Percentiles rank a stretch among this genome's conserved stretches.
phyloP scores from a whole-genome alignment of 2,797 vertebrate genomes.

The Enteromius thamalakanensis region DNA sequence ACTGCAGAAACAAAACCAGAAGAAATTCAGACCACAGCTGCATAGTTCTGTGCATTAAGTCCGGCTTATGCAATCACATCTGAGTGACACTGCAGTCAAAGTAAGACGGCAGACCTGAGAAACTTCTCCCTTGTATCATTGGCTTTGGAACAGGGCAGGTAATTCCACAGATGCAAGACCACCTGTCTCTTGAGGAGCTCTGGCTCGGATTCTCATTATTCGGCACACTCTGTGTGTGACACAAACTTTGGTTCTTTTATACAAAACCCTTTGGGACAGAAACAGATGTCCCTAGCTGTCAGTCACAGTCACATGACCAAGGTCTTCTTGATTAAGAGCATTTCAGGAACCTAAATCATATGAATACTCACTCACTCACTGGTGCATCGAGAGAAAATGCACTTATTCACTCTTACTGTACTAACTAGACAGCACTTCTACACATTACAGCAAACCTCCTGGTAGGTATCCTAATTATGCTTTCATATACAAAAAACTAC shows the following conservation, averaged over 20 bases:
- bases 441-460: neutral
- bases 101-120: slow-evolving; percentile 23
- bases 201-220: slow-evolving; percentile 69
- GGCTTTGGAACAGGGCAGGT: slow-evolving; percentile 65
- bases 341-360: slow-evolving; percentile 6
- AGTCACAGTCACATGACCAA: slow-evolving; percentile 58
- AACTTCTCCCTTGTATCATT: slow-evolving; percentile 57
- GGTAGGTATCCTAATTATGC: neutral
- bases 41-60: neutral
- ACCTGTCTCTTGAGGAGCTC: slow-evolving; percentile 64
- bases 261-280: slow-evolving; percentile 65
- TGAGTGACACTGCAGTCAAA: neutral
- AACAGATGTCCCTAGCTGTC: slow-evolving; percentile 73
- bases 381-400: neutral
- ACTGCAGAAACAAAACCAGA: neutral
- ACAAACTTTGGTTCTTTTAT: slow-evolving; percentile 65
- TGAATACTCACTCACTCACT: slow-evolving; percentile 1
- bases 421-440: neutral
- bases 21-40: neutral
- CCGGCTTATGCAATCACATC: neutral
- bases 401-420: neutral
- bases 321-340: slow-evolving; percentile 54
- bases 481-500: neutral
- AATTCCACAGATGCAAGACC: slow-evolving; percentile 62
- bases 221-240: slow-evolving; percentile 49